Percentiles rank a stretch among this genome's conserved stretches.
Evolutionary conservation across 2,113 vertebrate species (phyloP).

Genomic region (Cromileptes altivelis): DNA sequence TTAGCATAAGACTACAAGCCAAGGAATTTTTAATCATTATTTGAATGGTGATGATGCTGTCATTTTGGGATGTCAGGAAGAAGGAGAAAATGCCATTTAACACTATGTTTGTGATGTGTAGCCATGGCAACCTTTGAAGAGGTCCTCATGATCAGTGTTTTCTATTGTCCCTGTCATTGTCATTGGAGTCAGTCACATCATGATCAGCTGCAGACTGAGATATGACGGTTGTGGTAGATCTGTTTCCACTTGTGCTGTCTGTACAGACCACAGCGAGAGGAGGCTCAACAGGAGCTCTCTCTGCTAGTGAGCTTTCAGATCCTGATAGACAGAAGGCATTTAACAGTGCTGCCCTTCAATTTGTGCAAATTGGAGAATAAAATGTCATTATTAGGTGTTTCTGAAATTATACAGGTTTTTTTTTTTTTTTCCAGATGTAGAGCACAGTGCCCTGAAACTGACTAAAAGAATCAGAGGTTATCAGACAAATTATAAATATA

Average conservation of each 20-base stretch:
- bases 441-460: not conserved
- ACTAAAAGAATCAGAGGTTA: not conserved
- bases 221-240: not conserved
- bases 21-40: not conserved
- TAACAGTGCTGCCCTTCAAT: not conserved
- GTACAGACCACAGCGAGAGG: not conserved
- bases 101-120: conserved; percentile 36
- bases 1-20: not conserved
- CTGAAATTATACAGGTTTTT: not conserved
- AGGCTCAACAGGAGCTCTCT: not conserved
- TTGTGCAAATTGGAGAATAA: not conserved
- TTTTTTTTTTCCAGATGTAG: not conserved
- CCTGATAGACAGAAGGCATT: not conserved
- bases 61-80: not conserved
- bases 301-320: not conserved
- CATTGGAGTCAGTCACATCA: conserved; percentile 38
- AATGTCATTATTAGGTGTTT: not conserved
- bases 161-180: not conserved
- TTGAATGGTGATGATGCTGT: conserved; percentile 10
- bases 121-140: conserved; percentile 44
- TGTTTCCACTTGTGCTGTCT: not conserved
- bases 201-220: conserved; percentile 28
- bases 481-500: not conserved
- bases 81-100: not conserved
- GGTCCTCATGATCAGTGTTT: conserved; percentile 4